Evolutionary conservation across 2,113 vertebrate genomes (phyloP).

Genomic region (Andinoacara biseriatus): DNA sequence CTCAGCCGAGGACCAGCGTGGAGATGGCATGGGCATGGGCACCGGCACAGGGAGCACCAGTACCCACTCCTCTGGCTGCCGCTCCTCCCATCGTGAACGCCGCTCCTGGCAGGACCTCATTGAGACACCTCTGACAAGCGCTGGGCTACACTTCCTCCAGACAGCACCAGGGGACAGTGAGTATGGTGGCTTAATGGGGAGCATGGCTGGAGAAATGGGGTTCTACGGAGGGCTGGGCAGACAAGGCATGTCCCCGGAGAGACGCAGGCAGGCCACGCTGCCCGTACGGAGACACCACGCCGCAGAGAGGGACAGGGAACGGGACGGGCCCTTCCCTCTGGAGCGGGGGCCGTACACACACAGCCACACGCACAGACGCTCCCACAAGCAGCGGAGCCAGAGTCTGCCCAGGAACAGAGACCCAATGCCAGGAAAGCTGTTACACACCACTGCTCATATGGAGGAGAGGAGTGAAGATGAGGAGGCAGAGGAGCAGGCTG

Average conservation of each 20-base stretch:
- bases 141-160: slow-evolving; percentile 91
- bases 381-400: slow-evolving; percentile 88
- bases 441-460: slow-evolving; percentile 72
- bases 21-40: slow-evolving; percentile 70
- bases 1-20: slow-evolving; percentile 85
- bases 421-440: slow-evolving; percentile 67
- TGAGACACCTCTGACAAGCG: slow-evolving; percentile 86
- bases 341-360: slow-evolving; percentile 79
- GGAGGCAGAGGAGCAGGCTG: slow-evolving; percentile 65
- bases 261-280: slow-evolving; percentile 84
- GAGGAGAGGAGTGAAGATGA: slow-evolving; percentile 84
- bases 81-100: slow-evolving; percentile 83
- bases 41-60: slow-evolving; percentile 79
- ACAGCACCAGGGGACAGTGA: slow-evolving; percentile 83
- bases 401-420: slow-evolving; percentile 90
- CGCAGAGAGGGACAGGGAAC: slow-evolving; percentile 80
- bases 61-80: slow-evolving; percentile 85
- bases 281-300: slow-evolving; percentile 83
- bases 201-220: slow-evolving; percentile 76
- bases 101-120: slow-evolving; percentile 90
- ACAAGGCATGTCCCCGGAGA: slow-evolving; percentile 83
- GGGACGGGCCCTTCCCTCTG: slow-evolving; percentile 90
- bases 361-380: slow-evolving; percentile 73
- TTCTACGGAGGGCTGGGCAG: slow-evolving; percentile 69
- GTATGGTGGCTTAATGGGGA: slow-evolving; percentile 66